Base-by-base conservation (phyloP, 2,888 invertebrate genomes). In the Leptopilina syphax region DNA sequence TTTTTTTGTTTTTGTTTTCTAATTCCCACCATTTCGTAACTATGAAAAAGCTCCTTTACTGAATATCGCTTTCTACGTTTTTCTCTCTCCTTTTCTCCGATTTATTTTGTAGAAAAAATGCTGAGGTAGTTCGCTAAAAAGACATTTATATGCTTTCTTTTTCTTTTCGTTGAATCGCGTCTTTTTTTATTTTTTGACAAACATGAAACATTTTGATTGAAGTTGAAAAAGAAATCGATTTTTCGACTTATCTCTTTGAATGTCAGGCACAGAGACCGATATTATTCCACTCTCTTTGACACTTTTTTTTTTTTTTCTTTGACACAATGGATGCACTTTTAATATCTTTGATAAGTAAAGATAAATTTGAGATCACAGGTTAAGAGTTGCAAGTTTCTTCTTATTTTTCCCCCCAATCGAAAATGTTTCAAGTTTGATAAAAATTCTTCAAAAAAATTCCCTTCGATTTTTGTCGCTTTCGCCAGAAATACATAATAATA, bases 291-390 rank as follows among this genome's bases (percentile, higher is more conserved):
- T 57, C 24, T 65, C 34, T 41, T 24, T 41, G 41, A 47, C 9
- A 9, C 9, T 47, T 47, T 47, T 47, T 73, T 65, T 57, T 54
- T 50, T 44, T 50, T 13, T 73, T 60, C 60, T 41, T 57, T 65
- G 24, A 57, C 76, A 60, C 77, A 77, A 78, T 65, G 77, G 67
- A 77, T 79, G 80, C 60, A 81, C 80, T 80, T 34, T 34, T 79
- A 44, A 57, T 79, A 79, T 77, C 82, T 65, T 76, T 65, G 80
- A 79, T 80, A 80, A 84, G 82, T 84, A 84, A 83, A 80, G 73
- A 83, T 79, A 83, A 84, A 83, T 82, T 80, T 84, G 83, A 86
- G 84, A 86, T 86, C 84, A 86, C 83, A 84, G 83, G 82, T 83
- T 79, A 78, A 73, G 70, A 70, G 73, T 9, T 34, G 41, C 34